Base-by-base conservation (phyloP, 2,113 vertebrate genomes). In the Ctenodactylus gundi region DNA sequence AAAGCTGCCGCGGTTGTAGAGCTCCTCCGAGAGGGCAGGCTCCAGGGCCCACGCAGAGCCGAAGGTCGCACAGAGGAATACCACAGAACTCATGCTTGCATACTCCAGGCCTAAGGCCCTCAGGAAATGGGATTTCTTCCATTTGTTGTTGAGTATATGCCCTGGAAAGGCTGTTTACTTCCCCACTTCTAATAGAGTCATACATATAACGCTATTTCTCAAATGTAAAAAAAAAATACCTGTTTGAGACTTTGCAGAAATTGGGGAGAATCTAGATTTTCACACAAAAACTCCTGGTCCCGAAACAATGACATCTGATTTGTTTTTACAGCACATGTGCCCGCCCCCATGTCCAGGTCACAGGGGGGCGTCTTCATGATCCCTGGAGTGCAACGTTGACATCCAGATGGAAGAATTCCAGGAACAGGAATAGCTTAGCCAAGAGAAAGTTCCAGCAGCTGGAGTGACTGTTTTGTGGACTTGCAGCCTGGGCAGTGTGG, bases 401-500 rank as follows among this genome's bases (percentile, higher is more conserved):
- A 12, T 3, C 7, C 72, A 29, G 8, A 2, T 27, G 39, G 23
- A 51, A 12, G 29, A 73, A 41, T 39, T 5, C 20, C 4, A 1
- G 23, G 31, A 41, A 13, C n/a, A 0, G 58, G 4, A 27, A n/a
- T n/a, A n/a, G n/a, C 3, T 23, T 29, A 27, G 77, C 4, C 1
- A 46, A 31, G 57, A 80, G 57, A 23, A 34, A n/a, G 18, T 51
- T 25, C 12, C 1, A 44, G 8, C 2, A 25, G 27, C 53, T 11
- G 21, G 2, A 36, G 77, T 9, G 34, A 20, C 4, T 8, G 1
- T 20, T 14, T 27, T 8, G 11, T 17, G 8, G 25, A 4, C 13
- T 46, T 25, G 20, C 10, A 0, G 5, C 7, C 11, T 2, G 3
- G 0, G 4, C 11, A 8, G 3, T 23, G 46, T 25, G 0, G 0